These are phyloP conservation scores for Linnaemya tessellans DNA, from an alignment of 2,888 invertebrate species.

Conservation along the genomic window DNA sequence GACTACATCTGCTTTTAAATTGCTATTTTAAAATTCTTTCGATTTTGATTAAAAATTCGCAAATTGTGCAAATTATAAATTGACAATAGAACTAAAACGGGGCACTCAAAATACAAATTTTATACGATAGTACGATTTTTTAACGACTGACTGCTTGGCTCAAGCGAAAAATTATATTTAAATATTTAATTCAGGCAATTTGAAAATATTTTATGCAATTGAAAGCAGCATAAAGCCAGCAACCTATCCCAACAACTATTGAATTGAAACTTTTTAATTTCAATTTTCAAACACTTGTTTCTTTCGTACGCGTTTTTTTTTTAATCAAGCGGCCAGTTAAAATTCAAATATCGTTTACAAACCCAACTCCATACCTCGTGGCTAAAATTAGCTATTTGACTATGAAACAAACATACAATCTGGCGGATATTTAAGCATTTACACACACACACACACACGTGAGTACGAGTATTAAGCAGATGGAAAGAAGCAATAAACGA, in stretches of 20 bases:
- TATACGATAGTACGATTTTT: too few relatives aligned
- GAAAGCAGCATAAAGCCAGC: not conserved
- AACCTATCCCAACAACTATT: constrained; percentile 49
- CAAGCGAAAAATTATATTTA: too few relatives aligned
- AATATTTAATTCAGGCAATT: not conserved
- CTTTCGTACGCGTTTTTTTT: not conserved
- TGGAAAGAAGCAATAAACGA: not conserved
- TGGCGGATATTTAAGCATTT: constrained; percentile 4
- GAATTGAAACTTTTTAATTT: constrained; percentile 35
- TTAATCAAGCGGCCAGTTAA: not conserved
- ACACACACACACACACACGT: not conserved
- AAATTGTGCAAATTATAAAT: too few relatives aligned
- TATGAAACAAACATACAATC: constrained; percentile 14
- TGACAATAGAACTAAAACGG: too few relatives aligned
- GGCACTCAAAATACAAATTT: too few relatives aligned
- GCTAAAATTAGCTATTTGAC: constrained; percentile 43
- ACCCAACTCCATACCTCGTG: constrained; percentile 32
- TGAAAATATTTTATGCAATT: not conserved
- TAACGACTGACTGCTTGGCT: too few relatives aligned
- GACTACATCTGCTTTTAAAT: too few relatives aligned
- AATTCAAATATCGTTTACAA: constrained; percentile 37
- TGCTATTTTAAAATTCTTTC: too few relatives aligned
- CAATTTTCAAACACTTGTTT: constrained; percentile 10
- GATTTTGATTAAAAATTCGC: too few relatives aligned
- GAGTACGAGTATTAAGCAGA: not conserved